Percentiles rank a stretch among this genome's conserved stretches.
These are phyloP conservation scores for Cataglyphis hispanica DNA, from an alignment of 1,140 invertebrate genomes.

Conservation along the genomic window DNA sequence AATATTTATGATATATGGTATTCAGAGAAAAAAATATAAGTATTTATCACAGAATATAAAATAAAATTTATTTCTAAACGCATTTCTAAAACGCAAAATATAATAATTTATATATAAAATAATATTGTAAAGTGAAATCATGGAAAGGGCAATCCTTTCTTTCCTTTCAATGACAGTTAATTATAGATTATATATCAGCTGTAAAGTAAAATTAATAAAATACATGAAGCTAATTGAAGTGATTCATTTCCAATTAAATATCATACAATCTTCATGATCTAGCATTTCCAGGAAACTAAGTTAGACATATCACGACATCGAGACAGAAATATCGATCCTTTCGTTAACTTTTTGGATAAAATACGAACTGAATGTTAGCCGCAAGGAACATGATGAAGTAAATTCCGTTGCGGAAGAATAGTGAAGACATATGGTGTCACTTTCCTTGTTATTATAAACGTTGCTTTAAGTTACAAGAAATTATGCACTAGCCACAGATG, in stretches of 20 bases:
- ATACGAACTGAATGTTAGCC: background rate
- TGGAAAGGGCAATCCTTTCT: background rate
- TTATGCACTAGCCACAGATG: constrained; percentile 37
- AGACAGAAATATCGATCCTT: constrained; percentile 1
- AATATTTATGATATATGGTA: background rate
- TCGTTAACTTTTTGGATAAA: constrained; percentile 35
- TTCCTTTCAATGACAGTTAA: background rate
- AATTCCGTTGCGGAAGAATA: constrained; percentile 53
- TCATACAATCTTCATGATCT: background rate
- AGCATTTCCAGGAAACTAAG: constrained; percentile 8
- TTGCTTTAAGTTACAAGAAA: constrained; percentile 48
- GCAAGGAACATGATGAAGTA: background rate
- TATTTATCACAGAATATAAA: constrained; percentile 14
- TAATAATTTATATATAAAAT: constrained; percentile 1
- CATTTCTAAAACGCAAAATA: background rate
- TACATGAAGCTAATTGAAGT: constrained; percentile 21
- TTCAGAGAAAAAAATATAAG: background rate
- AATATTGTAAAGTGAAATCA: background rate
- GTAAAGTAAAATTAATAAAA: background rate
- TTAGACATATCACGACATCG: constrained; percentile 11
- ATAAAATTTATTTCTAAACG: background rate
- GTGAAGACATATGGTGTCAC: constrained; percentile 60
- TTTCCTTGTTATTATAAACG: constrained; percentile 58
- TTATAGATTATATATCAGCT: background rate
- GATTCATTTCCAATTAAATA: constrained; percentile 34